A percentile compares a stretch with the other conserved stretches of the same genome.
phyloP scores from a whole-genome alignment of 2,113 vertebrate species.

The Epinephelus lanceolatus region DNA sequence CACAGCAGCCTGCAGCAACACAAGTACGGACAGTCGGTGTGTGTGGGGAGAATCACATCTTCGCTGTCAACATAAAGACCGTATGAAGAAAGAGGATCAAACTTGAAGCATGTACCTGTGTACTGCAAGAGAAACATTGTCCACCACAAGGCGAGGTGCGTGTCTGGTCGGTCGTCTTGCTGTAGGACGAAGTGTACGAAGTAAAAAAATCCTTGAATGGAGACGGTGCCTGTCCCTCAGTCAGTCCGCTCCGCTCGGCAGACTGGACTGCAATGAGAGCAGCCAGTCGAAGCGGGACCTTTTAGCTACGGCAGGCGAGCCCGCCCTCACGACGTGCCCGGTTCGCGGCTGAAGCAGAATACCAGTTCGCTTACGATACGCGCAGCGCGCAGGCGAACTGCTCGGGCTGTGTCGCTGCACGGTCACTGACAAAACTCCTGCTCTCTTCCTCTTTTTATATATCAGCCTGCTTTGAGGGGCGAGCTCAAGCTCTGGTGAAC shows the following conservation, averaged over 20 bases:
- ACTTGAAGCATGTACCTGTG: slow-evolving; percentile 81
- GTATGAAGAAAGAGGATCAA: neutral
- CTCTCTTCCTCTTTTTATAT: neutral
- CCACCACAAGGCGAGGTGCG: slow-evolving; percentile 62
- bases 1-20: slow-evolving; percentile 23
- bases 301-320: slow-evolving; percentile 70
- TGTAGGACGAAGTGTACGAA: slow-evolving; percentile 55
- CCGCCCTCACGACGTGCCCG: slow-evolving; percentile 73
- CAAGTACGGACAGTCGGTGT: neutral
- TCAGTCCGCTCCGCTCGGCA: slow-evolving; percentile 77
- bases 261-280: slow-evolving; percentile 81
- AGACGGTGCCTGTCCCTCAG: slow-evolving; percentile 52
- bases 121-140: slow-evolving; percentile 89
- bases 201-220: slow-evolving; percentile 77
- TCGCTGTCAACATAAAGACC: neutral
- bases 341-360: slow-evolving; percentile 8
- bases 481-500: slow-evolving; percentile 2
- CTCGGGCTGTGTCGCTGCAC: neutral
- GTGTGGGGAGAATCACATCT: neutral
- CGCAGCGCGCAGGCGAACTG: slow-evolving; percentile 23
- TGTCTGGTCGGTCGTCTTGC: slow-evolving; percentile 54
- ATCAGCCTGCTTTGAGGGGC: neutral
- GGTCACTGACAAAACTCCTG: slow-evolving; percentile 6
- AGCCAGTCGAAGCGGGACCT: slow-evolving; percentile 79
- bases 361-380: slow-evolving; percentile 20